A percentile compares a stretch with the other conserved stretches of the same genome.
These are phyloP conservation scores for Operophtera brumata DNA, from an alignment of 2,888 invertebrate species.

Conservation along the genomic window DNA sequence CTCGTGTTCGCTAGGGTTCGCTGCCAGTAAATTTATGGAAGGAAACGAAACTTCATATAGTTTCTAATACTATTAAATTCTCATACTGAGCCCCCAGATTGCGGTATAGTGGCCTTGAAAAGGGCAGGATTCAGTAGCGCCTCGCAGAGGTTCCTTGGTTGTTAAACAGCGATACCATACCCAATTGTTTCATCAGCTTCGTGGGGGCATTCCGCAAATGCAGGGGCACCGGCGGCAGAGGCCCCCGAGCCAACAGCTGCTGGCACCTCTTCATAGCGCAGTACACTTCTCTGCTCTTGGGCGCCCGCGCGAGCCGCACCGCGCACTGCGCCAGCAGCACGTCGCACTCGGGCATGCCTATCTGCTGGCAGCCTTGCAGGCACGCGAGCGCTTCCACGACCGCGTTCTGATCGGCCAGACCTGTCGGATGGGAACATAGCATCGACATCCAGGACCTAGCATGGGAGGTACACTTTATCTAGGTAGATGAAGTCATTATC, in stretches of 20 bases:
- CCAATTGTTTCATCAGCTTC: constrained; percentile 87
- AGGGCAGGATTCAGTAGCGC: no score
- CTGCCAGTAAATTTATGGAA: no score
- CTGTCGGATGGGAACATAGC: constrained; percentile 50
- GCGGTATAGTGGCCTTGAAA: no score
- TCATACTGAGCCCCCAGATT: no score
- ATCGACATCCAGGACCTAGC: not conserved
- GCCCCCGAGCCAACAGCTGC: constrained; percentile 81
- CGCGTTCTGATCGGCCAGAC: constrained; percentile 84
- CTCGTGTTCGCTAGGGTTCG: no score
- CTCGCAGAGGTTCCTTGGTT: no score
- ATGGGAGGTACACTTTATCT: no score
- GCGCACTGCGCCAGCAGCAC: constrained; percentile 89
- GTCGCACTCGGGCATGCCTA: constrained; percentile 92
- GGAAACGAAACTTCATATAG: no score
- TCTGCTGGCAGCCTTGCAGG: constrained; percentile 88
- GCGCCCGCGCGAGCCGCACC: constrained; percentile 87
- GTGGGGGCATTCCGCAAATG: constrained; percentile 91
- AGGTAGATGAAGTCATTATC: no score
- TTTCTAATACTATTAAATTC: no score
- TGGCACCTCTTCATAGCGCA: constrained; percentile 82
- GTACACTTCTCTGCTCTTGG: constrained; percentile 85
- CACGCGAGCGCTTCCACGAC: constrained; percentile 86
- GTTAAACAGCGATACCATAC: constrained; percentile 55
- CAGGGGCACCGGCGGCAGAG: constrained; percentile 87